Base-by-base conservation (phyloP, 2,888 invertebrate species). In the Anoncus sp. region DNA sequence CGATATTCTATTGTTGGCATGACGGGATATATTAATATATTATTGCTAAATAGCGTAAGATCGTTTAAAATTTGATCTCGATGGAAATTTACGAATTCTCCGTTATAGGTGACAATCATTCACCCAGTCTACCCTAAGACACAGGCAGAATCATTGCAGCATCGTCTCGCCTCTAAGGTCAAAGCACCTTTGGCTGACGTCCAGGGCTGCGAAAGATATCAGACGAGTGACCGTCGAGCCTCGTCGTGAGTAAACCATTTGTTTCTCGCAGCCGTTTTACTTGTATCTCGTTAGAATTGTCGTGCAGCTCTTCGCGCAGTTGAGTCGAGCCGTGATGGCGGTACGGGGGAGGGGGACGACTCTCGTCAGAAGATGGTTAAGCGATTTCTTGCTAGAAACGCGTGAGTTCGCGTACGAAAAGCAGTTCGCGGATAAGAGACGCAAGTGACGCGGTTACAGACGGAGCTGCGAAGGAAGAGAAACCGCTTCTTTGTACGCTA, bases 181-280 rank as follows among this genome's bases (percentile, higher is more conserved):
- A 81, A 84, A 84, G 84, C 82, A 82, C 81, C 82, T 82, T 83
- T 83, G 83, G 81, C 83, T 77, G 59, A 60, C 65, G 80, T 81
- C 81, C 81, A 83, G 80, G 27, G 55, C 12, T 53, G 22, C n/a
- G n/a, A n/a, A 18, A 45, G 59, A 47, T 38, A 57, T 49, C 35
- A 16, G 43, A 55, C 62, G 53, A 53, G 27, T 63, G 63, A 69
- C 10, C 18, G 40, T 53, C 35, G 47, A 43, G 49, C 31, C 24
- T 38, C 16, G n/a, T n/a, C 65, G 31, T 63, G 53, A 51, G 38
- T 62, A 62, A 65, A 62, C 49, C 62, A 62, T 63, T 71, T 71
- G 43, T 55, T 71, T 71, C 53, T 43, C 40, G 38, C 9, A n/a
- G 43, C 18, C 43, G 53, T 72, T 53, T 72, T 51, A 20, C 53